Evolutionary conservation across 2,113 vertebrate species (phyloP), one percentile per base, ranked within the genome.

Genomic region (Trinectes maculatus): DNA sequence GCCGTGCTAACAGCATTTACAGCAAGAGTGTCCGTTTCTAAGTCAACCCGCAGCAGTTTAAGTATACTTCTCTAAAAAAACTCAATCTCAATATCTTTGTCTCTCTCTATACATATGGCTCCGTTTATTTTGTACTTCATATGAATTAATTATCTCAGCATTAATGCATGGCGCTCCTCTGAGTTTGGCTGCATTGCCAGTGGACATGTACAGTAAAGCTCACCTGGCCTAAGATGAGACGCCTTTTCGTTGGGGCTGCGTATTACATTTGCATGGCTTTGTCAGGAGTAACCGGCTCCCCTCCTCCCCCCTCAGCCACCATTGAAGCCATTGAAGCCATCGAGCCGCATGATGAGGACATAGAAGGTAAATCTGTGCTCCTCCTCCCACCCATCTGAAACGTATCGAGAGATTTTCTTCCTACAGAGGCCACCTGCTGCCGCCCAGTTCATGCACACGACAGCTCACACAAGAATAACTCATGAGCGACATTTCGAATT

Each of bases 301-400:
- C 89, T 90, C 90, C 91, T 90, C 89, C 87, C 57, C 79, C 84
- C 74, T 80, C 92, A 94, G 93, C 93, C 88, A 94, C 93, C 87
- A 92, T 93, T 74, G 93, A 94, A 89, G 93, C 93, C 90, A 94
- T 94, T 75, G 93, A 94, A 93, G 93, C 93, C 87, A 89, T 92
- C 85, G 93, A 94, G 89, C 63, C 90, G 21, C 83, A 87, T 79
- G 85, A 74, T 86, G 89, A 91, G 78, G 92, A 94, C 69, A 47
- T 85, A 89, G 93, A 94, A 93, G 93, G 93, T 94, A 93, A 93
- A 81, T 64, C 18, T 78, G 85, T 31, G 67, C 58, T 51, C 58
- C 73, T 52, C 71, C 64, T 77, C 57, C 71, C 60, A 61, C 39
- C 48, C 40, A 33, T 78, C 47, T 58, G 44, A 46, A 36, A 46